Percentiles rank a stretch among this genome's conserved stretches.
These are phyloP conservation scores for Cladopsammia gracilis DNA, from an alignment of 64 coral and sea anemone genomes.

Conservation along the genomic window DNA sequence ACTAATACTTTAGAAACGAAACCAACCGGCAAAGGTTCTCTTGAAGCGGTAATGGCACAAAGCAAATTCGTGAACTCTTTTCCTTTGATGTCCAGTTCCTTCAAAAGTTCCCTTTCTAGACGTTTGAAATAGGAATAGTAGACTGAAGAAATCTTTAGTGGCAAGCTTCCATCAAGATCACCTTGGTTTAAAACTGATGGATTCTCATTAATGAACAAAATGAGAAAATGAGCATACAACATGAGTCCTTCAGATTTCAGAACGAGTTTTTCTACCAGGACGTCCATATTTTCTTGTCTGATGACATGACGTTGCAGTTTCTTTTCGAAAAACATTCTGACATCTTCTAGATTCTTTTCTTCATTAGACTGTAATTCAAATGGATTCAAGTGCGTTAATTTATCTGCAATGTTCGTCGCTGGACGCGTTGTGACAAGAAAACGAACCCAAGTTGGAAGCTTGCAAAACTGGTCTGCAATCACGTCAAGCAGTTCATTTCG, in stretches of 20 bases:
- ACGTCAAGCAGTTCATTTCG: constrained; percentile 21
- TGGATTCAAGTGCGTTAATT: not conserved
- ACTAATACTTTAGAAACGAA: constrained; percentile 35
- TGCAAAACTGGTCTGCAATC: constrained; percentile 6
- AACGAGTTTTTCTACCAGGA: not conserved
- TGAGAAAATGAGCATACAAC: not conserved
- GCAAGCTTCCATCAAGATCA: not conserved
- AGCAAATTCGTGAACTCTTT: constrained; percentile 30
- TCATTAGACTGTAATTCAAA: not conserved
- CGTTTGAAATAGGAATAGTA: constrained; percentile 51
- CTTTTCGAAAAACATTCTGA: not conserved
- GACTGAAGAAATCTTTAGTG: not conserved
- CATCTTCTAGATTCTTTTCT: not conserved
- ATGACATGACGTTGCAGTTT: not conserved
- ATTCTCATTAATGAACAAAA: not conserved
- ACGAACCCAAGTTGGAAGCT: constrained; percentile 31
- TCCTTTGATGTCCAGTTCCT: not conserved
- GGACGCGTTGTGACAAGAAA: constrained; percentile 59
- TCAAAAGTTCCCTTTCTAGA: not conserved
- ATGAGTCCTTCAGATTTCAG: not conserved
- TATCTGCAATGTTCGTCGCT: not conserved
- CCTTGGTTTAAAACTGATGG: not conserved
- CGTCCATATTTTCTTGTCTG: not conserved
- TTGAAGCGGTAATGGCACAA: constrained; percentile 15
- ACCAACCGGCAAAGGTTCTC: not conserved